phyloP scores from a whole-genome alignment of 2,113 vertebrate species.

The Tupaia tana region DNA sequence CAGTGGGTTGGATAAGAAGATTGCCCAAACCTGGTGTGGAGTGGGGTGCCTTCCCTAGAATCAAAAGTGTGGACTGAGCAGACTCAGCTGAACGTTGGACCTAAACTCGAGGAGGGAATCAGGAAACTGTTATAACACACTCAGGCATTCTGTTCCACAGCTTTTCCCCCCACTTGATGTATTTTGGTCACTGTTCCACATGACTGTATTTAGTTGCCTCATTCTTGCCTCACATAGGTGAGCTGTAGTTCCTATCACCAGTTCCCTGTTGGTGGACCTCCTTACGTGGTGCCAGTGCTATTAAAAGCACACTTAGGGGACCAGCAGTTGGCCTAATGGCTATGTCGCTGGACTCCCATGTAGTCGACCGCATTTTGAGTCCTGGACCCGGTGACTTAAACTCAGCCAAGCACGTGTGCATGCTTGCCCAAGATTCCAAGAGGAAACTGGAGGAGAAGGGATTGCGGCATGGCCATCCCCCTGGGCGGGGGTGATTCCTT shows the following conservation, averaged over 20 bases:
- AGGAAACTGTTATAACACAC: background rate
- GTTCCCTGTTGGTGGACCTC: background rate
- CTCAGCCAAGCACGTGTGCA: too few relatives aligned
- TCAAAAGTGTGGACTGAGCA: background rate
- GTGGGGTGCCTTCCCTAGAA: background rate
- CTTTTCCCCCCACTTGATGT: background rate
- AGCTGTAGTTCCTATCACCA: background rate
- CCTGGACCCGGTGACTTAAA: too few relatives aligned
- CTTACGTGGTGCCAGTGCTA: background rate
- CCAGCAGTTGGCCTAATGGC: too few relatives aligned
- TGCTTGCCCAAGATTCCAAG: too few relatives aligned
- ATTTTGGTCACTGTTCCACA: background rate
- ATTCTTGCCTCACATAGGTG: background rate
- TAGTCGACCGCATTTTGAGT: too few relatives aligned
- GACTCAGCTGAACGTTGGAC: background rate
- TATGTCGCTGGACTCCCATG: too few relatives aligned
- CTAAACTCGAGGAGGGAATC: background rate
- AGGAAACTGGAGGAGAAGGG: too few relatives aligned
- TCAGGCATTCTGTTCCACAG: background rate
- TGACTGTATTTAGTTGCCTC: background rate
- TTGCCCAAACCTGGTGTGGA: background rate
- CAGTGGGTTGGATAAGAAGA: background rate
- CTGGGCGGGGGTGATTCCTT: too few relatives aligned
- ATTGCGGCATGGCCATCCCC: too few relatives aligned
- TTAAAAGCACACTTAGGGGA: background rate